Evolutionary conservation across 2,113 vertebrate genomes (phyloP).

Genomic region (Aplodontia rufa): DNA sequence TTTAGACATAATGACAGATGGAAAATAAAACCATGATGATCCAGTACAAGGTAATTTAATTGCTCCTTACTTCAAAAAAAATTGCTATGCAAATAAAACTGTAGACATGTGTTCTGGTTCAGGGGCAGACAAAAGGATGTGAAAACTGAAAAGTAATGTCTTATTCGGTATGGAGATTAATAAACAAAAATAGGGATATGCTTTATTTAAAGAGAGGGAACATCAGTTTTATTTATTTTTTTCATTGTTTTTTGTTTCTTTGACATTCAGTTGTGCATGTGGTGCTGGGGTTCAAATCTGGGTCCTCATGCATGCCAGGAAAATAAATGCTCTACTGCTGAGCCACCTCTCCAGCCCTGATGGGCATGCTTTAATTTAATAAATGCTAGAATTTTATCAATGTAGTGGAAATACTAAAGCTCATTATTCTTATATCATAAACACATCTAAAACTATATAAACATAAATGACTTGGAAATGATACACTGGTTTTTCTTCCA

Average conservation of each 20-base stretch:
- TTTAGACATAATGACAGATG: background rate
- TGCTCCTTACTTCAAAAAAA: slow-evolving; percentile 4
- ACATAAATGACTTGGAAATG: background rate
- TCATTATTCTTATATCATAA: background rate
- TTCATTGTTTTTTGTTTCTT: too few relatives aligned
- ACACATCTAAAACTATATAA: background rate
- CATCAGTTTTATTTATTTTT: too few relatives aligned
- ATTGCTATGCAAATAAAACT: background rate
- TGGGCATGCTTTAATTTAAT: background rate
- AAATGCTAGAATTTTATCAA: background rate
- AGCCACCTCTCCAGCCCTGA: too few relatives aligned
- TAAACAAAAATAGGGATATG: background rate
- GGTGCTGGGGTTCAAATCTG: too few relatives aligned
- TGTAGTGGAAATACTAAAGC: background rate
- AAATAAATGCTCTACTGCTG: too few relatives aligned
- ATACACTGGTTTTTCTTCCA: background rate
- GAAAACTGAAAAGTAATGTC: background rate
- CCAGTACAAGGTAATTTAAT: background rate
- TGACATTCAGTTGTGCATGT: too few relatives aligned
- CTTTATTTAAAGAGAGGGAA: too few relatives aligned
- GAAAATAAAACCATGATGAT: background rate
- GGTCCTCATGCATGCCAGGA: too few relatives aligned
- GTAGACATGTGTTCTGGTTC: background rate
- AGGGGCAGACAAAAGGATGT: background rate
- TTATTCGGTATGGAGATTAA: background rate